These are phyloP conservation scores for Zenarchopterus dispar DNA, from an alignment of 2,797 vertebrate genomes.

Conservation along the genomic window DNA sequence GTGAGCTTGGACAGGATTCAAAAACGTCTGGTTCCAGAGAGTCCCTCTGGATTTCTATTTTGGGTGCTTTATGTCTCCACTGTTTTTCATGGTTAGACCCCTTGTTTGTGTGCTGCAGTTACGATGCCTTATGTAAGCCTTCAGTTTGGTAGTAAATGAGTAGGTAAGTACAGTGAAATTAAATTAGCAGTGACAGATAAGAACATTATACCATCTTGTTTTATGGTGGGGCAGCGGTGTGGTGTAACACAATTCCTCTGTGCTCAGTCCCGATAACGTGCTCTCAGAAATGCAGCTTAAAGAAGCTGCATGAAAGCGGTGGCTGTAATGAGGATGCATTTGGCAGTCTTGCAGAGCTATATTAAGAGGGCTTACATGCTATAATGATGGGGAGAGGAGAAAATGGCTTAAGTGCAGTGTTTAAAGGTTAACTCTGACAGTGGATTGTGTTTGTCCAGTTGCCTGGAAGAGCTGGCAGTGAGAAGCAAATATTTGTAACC, in stretches of 20 bases:
- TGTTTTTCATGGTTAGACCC: constrained; percentile 48
- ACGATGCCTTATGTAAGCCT: constrained; percentile 30
- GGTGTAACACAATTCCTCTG: constrained; percentile 33
- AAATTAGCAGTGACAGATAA: constrained; percentile 26
- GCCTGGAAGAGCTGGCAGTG: constrained; percentile 34
- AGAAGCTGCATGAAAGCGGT: constrained; percentile 62
- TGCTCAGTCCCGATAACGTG: constrained; percentile 36
- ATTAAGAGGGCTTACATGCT: constrained; percentile 70
- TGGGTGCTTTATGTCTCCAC: constrained; percentile 49
- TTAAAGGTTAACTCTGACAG: constrained; percentile 70
- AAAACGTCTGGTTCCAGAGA: constrained; percentile 64
- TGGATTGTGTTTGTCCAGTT: constrained; percentile 57
- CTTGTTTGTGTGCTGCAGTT: constrained; percentile 32
- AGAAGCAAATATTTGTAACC: constrained; percentile 54
- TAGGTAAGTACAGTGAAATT: constrained; percentile 21
- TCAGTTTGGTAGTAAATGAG: constrained; percentile 40
- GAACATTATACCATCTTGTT: constrained; percentile 26
- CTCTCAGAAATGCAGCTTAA: constrained; percentile 49
- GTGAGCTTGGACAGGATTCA: constrained; percentile 69
- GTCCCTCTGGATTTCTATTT: constrained; percentile 72
- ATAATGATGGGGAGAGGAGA: constrained; percentile 64
- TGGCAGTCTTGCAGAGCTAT: constrained; percentile 66
- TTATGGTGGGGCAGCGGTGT: constrained; percentile 21
- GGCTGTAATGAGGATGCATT: constrained; percentile 63
- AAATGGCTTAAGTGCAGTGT: constrained; percentile 60